Evolutionary conservation across 2,888 invertebrate genomes (phyloP).

Genomic region (Aphidius colemani): DNA sequence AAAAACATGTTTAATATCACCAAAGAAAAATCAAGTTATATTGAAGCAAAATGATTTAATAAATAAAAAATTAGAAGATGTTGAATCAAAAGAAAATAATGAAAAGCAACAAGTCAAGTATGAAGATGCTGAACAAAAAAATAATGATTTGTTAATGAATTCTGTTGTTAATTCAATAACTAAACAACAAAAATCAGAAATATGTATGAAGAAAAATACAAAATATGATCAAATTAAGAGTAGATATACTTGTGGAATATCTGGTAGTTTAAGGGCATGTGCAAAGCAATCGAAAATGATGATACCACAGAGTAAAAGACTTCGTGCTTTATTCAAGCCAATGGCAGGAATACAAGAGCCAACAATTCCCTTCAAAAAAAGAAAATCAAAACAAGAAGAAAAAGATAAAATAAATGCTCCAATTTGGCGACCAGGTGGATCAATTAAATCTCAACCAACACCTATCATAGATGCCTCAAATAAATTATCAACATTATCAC

Average conservation of each 20-base stretch:
- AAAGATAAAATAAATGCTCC: neutral
- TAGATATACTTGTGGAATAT: constrained; percentile 11
- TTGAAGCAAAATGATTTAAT: too few species aligned
- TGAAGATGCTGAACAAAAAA: too few species aligned
- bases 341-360: constrained; percentile 15
- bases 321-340: constrained; percentile 14
- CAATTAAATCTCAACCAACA: neutral
- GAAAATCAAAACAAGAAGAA: constrained; percentile 21
- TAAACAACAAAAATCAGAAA: neutral
- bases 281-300: constrained; percentile 21
- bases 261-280: constrained; percentile 7
- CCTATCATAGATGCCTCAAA: neutral
- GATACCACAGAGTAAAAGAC: constrained; percentile 15
- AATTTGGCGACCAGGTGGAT: neutral
- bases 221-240: neutral
- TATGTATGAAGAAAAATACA: neutral
- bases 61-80: too few species aligned
- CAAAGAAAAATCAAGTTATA: neutral
- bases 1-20: too few species aligned
- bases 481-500: neutral
- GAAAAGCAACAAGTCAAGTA: neutral
- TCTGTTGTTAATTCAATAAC: neutral
- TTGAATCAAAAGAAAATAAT: neutral
- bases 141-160: neutral
- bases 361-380: constrained; percentile 5